A percentile compares a stretch with the other conserved stretches of the same genome.
Evolutionary conservation across 2,888 invertebrate genomes (phyloP).

Genomic region (Neoascia interrupta): DNA sequence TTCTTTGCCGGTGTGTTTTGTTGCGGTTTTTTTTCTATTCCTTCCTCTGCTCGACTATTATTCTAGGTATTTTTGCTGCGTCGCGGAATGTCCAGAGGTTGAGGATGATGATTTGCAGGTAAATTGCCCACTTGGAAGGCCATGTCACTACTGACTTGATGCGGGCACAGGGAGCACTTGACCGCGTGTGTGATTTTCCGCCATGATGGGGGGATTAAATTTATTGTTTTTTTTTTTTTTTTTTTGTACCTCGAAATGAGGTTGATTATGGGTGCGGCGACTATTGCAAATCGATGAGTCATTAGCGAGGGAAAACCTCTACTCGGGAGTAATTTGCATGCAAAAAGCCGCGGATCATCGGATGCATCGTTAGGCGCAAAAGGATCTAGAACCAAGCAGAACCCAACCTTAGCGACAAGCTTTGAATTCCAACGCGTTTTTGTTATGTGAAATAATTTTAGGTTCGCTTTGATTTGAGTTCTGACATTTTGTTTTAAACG

Average conservation of each 20-base stretch:
- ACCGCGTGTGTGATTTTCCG: slow-evolving; percentile 18
- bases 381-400: slow-evolving; percentile 32
- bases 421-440: slow-evolving; percentile 15
- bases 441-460: too few relatives aligned
- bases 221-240: slow-evolving; percentile 31
- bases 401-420: neutral
- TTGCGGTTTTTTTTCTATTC: neutral
- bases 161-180: slow-evolving; percentile 19
- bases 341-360: slow-evolving; percentile 2
- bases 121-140: slow-evolving; percentile 59
- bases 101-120: slow-evolving; percentile 57
- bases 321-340: slow-evolving; percentile 37
- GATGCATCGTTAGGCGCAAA: slow-evolving; percentile 18
- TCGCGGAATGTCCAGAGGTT: slow-evolving; percentile 33
- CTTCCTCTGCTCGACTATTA: too few relatives aligned
- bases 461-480: too few relatives aligned
- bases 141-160: slow-evolving; percentile 10
- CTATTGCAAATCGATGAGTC: too few relatives aligned
- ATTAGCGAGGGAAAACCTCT: slow-evolving; percentile 36
- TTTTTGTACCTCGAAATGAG: too few relatives aligned
- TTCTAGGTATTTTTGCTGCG: too few relatives aligned
- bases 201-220: slow-evolving; percentile 9
- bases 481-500: too few relatives aligned
- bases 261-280: slow-evolving; percentile 45
- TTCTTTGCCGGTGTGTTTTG: slow-evolving; percentile 38